Base-by-base conservation (phyloP, 1,140 invertebrate species). In the Bathynomus jamesi region DNA sequence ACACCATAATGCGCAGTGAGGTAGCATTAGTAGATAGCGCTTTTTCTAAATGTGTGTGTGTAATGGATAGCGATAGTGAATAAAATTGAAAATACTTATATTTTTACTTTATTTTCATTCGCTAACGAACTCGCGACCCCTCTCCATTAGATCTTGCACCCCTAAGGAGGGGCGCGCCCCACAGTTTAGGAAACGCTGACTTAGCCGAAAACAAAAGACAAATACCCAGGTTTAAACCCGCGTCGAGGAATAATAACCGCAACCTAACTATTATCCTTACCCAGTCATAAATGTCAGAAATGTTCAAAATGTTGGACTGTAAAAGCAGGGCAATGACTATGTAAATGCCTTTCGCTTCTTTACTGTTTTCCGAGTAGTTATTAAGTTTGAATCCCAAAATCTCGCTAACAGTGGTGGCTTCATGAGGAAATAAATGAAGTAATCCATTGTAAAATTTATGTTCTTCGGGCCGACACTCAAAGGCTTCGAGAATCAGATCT, bases 401-500 rank as follows among this genome's bases (percentile, higher is more conserved):
- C 83, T 99, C 95, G 78, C 92, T 94, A 29, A 98, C 85, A 53
- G 93, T 94, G 73, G 88, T 86, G 28, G 87, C 85, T 81, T 94
- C 91, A 76, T 90, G 89, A 87, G 94, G 94, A 80, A 96, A 95
- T 0, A 88, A 89, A 77, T 88, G 87, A 65, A 98, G 86, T 29
- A 97, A 82, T 10, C 90, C 88, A 81, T 95, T 90, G 82, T 95
- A 97, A 76, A 95, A 85, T 13, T 82, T 71, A 66, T 80, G 74
- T 11, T 81, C 76, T 61, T 87, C 80, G 7, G 91, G 89, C 70
- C 91, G 88, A 76, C 90, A 91, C 82, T 99, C 96, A 86, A 99
- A 98, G 13, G 93, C 92, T 83, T 99, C 96, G 70, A 99, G 84
- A 73, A 99, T 91, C 68, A 99, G 90, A 81, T 99, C 97, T 71